Evolutionary conservation across 2,797 vertebrate species (phyloP).

Genomic region (Limnodromus scolopaceus): DNA sequence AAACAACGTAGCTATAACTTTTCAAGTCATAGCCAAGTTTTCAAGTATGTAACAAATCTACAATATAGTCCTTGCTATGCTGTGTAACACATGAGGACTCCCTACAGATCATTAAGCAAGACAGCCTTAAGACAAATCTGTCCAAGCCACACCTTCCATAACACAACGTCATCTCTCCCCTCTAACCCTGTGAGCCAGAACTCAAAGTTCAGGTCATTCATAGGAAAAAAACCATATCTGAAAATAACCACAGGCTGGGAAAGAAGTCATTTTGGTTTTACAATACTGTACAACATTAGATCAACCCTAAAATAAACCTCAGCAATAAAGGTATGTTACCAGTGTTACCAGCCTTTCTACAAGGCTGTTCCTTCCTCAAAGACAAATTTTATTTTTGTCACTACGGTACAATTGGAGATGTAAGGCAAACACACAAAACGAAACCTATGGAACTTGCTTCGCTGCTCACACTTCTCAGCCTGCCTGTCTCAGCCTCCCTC

Average conservation of each 20-base stretch:
- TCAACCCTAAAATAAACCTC: background rate
- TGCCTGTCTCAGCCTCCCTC: background rate
- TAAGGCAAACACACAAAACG: background rate
- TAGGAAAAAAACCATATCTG: background rate
- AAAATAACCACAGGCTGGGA: background rate
- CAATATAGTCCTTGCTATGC: background rate
- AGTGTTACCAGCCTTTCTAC: background rate
- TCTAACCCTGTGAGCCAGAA: background rate
- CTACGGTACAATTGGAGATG: fast-evolving
- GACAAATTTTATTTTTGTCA: background rate
- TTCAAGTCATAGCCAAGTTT: background rate
- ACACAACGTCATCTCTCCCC: background rate
- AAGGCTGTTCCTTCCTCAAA: background rate
- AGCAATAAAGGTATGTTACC: background rate
- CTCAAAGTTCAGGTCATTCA: background rate
- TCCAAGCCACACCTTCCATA: background rate
- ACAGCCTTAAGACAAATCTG: background rate
- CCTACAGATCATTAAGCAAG: background rate
- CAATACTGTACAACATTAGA: background rate
- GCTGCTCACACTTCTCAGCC: background rate
- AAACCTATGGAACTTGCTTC: background rate
- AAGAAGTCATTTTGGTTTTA: background rate
- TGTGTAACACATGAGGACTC: background rate
- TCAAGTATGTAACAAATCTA: background rate
- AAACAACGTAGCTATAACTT: fast-evolving